A percentile compares a stretch with the other conserved stretches of the same genome.
These are phyloP conservation scores for Garrulus glandarius DNA, from an alignment of 2,797 vertebrate genomes.

Conservation along the genomic window DNA sequence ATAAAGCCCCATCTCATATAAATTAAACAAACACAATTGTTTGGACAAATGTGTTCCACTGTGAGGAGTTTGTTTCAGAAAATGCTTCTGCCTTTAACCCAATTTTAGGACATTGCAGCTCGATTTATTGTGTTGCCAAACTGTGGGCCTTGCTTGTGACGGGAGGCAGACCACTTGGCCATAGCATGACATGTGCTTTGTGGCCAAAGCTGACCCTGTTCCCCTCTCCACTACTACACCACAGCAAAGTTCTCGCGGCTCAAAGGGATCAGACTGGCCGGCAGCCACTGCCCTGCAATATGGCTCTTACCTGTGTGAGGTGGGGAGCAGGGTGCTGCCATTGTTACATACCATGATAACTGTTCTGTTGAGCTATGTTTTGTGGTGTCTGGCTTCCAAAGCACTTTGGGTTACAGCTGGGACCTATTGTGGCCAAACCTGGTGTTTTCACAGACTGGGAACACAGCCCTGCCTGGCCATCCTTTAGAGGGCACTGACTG, in stretches of 20 bases:
- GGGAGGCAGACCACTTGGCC: background rate
- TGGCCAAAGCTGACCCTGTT: background rate
- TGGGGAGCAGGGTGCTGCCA: background rate
- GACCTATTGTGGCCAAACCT: background rate
- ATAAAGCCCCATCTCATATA: background rate
- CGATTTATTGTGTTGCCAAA: background rate
- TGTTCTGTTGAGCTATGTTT: background rate
- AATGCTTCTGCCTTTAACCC: background rate
- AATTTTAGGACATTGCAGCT: background rate
- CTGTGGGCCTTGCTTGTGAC: background rate
- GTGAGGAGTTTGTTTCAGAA: background rate
- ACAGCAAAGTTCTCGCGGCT: background rate
- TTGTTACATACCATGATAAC: background rate
- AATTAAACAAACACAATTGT: background rate
- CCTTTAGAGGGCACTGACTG: slow-evolving; percentile 50
- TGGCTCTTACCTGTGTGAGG: background rate
- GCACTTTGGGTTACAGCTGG: background rate
- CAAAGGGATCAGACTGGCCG: background rate
- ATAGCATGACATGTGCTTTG: background rate
- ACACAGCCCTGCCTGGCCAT: fast-evolving
- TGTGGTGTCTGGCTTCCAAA: background rate
- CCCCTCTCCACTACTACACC: background rate
- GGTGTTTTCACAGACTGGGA: background rate
- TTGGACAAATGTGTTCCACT: background rate
- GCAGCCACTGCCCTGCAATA: background rate